phyloP scores from a whole-genome alignment of 2,113 vertebrate species.

The Origma solitaria region DNA sequence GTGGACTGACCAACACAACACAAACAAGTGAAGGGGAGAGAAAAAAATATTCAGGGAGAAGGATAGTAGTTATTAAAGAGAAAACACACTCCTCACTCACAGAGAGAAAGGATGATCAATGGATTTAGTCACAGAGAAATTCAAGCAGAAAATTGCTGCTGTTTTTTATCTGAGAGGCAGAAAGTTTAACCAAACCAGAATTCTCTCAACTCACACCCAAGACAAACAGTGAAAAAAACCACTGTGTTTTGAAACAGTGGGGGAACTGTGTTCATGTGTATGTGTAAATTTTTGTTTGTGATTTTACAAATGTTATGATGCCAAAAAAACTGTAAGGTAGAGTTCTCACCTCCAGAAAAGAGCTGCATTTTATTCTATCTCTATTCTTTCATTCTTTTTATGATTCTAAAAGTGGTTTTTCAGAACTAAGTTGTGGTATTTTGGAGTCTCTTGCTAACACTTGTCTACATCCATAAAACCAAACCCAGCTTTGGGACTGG shows the following conservation, averaged over 20 bases:
- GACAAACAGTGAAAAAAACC: slow-evolving; percentile 16
- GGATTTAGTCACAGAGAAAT: slow-evolving; percentile 99
- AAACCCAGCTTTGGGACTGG: background rate
- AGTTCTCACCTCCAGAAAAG: background rate
- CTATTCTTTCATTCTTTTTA: background rate
- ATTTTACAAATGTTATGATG: background rate
- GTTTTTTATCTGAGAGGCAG: slow-evolving; percentile 91
- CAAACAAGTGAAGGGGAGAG: slow-evolving; percentile 84
- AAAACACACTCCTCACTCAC: slow-evolving; percentile 96
- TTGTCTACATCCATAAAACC: background rate
- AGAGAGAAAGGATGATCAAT: slow-evolving; percentile 98
- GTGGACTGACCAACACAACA: slow-evolving; percentile 93
- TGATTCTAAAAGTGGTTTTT: background rate
- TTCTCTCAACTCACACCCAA: slow-evolving; percentile 54
- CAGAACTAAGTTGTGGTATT: background rate
- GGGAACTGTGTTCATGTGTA: background rate
- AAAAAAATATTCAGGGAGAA: slow-evolving; percentile 83
- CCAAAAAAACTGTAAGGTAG: background rate
- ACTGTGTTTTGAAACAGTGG: background rate
- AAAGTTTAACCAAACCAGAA: slow-evolving; percentile 77
- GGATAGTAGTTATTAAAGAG: slow-evolving; percentile 99
- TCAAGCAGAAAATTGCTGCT: slow-evolving; percentile 99
- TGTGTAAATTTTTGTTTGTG: background rate
- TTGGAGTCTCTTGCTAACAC: background rate
- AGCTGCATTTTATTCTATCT: background rate